phyloP scores from a whole-genome alignment of 2,888 invertebrate species.

The Leptura quadrifasciata region DNA sequence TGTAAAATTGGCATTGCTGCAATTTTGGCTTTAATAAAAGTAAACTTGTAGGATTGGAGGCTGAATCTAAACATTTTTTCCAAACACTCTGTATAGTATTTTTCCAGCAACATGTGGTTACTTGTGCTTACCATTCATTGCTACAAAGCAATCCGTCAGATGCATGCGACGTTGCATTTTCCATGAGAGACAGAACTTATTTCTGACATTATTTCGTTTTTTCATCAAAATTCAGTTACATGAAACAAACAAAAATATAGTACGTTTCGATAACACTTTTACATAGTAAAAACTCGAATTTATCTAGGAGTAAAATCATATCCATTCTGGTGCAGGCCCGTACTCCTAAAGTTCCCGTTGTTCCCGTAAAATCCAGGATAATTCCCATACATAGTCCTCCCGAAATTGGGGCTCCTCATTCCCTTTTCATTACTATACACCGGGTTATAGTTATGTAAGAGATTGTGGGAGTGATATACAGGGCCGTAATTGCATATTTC shows the following conservation, averaged over 20 bases:
- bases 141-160: no score
- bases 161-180: no score
- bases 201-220: no score
- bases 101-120: no score
- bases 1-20: no score
- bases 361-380: constrained; percentile 69
- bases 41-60: no score
- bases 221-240: neutral
- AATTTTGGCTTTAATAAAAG: no score
- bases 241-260: neutral
- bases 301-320: constrained; percentile 67
- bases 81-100: no score
- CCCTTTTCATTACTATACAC: constrained; percentile 70
- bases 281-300: neutral
- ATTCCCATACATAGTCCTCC: constrained; percentile 68
- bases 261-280: constrained; percentile 4
- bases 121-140: no score
- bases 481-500: constrained; percentile 83
- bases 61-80: no score
- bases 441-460: constrained; percentile 71
- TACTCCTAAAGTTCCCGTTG: constrained; percentile 65
- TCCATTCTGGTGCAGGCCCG: constrained; percentile 62
- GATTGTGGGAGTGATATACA: constrained; percentile 77
- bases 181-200: no score
- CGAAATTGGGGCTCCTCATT: constrained; percentile 67